Evolutionary conservation across 2,797 vertebrate genomes (phyloP).

Genomic region (Syngnathus acus): DNA sequence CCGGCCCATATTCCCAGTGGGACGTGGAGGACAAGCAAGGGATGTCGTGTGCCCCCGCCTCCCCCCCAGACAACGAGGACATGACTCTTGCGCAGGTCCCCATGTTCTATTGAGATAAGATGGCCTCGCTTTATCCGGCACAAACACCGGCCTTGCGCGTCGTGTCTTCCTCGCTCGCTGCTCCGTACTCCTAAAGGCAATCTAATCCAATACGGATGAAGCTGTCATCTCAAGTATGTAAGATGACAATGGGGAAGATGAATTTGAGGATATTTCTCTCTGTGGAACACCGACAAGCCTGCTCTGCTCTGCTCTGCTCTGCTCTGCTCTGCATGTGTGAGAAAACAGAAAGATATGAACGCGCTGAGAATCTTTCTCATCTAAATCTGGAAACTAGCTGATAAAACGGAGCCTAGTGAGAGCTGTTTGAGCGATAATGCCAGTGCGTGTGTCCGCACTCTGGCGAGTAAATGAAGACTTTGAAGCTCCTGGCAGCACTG

Average conservation of each 20-base stretch:
- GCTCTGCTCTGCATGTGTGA: slow-evolving; percentile 6
- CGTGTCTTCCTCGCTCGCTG: no score
- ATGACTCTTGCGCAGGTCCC: no score
- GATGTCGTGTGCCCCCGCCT: no score
- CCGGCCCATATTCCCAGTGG: no score
- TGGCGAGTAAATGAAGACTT: slow-evolving; percentile 58
- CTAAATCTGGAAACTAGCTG: slow-evolving; percentile 48
- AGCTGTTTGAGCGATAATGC: background rate
- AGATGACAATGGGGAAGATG: slow-evolving; percentile 22
- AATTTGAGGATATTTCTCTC: slow-evolving; percentile 38
- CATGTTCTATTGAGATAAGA: no score
- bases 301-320: no score
- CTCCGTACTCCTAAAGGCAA: no score
- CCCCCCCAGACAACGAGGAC: no score
- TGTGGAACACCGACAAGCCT: slow-evolving; percentile 20
- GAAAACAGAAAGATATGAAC: slow-evolving; percentile 34
- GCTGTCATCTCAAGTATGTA: slow-evolving; percentile 10
- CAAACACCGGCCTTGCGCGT: no score
- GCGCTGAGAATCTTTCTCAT: slow-evolving; percentile 35
- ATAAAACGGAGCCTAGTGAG: slow-evolving; percentile 35
- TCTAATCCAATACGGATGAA: background rate
- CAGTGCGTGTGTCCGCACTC: background rate
- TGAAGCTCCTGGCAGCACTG: slow-evolving; percentile 51
- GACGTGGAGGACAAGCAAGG: no score
- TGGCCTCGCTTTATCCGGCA: no score